Base-by-base conservation (phyloP, 1,140 invertebrate species). In the Helicoverpa zea region DNA sequence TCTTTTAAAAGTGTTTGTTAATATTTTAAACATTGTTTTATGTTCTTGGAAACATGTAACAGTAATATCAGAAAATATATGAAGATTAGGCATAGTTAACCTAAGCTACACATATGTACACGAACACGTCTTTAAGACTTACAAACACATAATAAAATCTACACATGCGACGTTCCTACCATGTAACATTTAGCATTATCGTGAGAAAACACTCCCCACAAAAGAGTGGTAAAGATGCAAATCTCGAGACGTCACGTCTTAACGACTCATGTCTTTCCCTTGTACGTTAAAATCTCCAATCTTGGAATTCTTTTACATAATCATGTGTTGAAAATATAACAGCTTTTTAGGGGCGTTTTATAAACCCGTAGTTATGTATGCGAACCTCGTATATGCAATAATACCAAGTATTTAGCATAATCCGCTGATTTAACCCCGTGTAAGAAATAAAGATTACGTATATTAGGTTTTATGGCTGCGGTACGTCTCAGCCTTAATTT, bases 311-410 rank as follows among this genome's bases (percentile, higher is more conserved):
- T 94, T 94, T 94, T 94, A 94, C 93, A 94, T 94, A 94, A 94
- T 94, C 91, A 94, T 91, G 91, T 92, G 92, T 92, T 93, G 90
- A 93, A 94, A 94, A 93, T 92, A 94, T 94, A 94, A 93, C 93
- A 92, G 91, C 87, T 93, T 94, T 93, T 92, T 94, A 93, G 89
- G 88, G 89, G 89, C 66, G 80, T 47, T 86, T 92, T 86, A 91
- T 93, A 90, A 92, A 90, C 88, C 89, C 83, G 35, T 82, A 78
- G 75, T 91, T 90, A 88, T 64, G 86, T 90, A 91, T 93, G 87
- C 91, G 66, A 70, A 63, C 78, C 82, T 74, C 86, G 85, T 87
- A 80, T 83, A 79, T 75, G 82, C 87, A 91, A 90, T 90, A 91
- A 91, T 89, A 91, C 85, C 87, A 81, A 83, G 88, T 91, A 90